Evolutionary conservation across 1,140 invertebrate species (phyloP).

Genomic region (Sycophila sp.): DNA sequence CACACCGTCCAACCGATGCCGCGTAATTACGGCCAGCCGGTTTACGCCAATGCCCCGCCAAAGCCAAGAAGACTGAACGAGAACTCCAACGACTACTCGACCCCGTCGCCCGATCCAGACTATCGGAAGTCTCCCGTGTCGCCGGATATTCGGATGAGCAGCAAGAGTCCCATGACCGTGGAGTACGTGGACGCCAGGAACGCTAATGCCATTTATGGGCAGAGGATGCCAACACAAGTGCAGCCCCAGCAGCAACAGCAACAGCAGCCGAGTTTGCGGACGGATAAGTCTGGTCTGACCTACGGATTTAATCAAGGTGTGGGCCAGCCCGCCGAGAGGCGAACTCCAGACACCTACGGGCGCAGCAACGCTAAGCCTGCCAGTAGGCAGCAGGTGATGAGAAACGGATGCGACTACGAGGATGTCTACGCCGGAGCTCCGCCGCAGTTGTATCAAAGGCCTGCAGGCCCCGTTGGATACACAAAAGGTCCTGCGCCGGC

Average conservation of each 20-base stretch:
- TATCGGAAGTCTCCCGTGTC: constrained; percentile 53
- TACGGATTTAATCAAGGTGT: constrained; percentile 50
- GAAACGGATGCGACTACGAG: constrained; percentile 78
- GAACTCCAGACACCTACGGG: constrained; percentile 85
- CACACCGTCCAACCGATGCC: constrained; percentile 49
- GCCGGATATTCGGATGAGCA: constrained; percentile 46
- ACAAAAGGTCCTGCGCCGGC: constrained; percentile 55
- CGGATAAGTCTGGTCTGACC: constrained; percentile 58
- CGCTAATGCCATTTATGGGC: constrained; percentile 53
- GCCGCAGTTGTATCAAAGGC: constrained; percentile 65
- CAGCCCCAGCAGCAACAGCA: constrained; percentile 39
- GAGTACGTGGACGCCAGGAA: constrained; percentile 53
- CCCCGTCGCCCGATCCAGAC: constrained; percentile 69
- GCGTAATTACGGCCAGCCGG: constrained; percentile 70
- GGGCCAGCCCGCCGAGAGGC: constrained; percentile 67
- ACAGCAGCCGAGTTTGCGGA: constrained; percentile 53
- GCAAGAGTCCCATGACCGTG: constrained; percentile 48
- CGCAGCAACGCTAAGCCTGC: constrained; percentile 68
- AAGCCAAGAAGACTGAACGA: constrained; percentile 78
- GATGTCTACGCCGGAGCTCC: constrained; percentile 74
- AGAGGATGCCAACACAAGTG: constrained; percentile 39
- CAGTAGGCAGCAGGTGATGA: constrained; percentile 20
- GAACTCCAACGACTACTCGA: constrained; percentile 76
- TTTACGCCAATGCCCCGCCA: constrained; percentile 90
- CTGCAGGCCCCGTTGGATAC: constrained; percentile 65